Evolutionary conservation across 2,113 vertebrate species (phyloP), one percentile per base, ranked within the genome.

Genomic region (Mastomys coucha): DNA sequence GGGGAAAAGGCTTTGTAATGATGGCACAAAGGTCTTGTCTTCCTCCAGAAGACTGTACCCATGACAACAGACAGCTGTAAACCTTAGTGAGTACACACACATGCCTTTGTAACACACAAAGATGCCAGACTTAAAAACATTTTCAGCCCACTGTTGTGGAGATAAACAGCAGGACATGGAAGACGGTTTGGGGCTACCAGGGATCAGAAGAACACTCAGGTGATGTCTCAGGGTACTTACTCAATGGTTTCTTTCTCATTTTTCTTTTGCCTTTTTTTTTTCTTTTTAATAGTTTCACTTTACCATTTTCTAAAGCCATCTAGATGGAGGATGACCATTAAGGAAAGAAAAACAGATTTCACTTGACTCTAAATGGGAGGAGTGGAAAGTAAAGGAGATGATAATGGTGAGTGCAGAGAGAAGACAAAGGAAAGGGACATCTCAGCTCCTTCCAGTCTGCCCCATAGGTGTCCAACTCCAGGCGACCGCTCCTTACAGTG

Each of bases 1-100:
- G 51, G 69, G 90, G 24, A 69, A 85, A n/a, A 80, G 12, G 60
- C 49, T 93, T 90, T 84, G 96, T 88, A 92, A 90, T 67, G 24
- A 78, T 24, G 9, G 60, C 7, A 63, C 60, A 63, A 94, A 60
- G 22, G 65, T n/a, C 36, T 26, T 80, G n/a, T 75, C 78, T 88
- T 69, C 75, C 80, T 82, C 69, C 65, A 88, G 70, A 81, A 95
- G 89, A 82, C 0, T 65, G 80, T 90, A 24, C 6, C 60, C 65
- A 63, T 89, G 78, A 65, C 26, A 93, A 67, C 12, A 73, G 85
- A 39, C 3, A 56, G 60, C 26, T 45, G 16, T 65, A 95, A 96
- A 93, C 81, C 81, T 91, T 91, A 93, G 31, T 28, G 31, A 42
- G 17, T 56, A 33, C 51, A 65, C 42, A 91, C 70, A 67, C 0